These are phyloP conservation scores for Micropoecilia bifurca DNA, from an alignment of 2,797 vertebrate species.

Conservation along the genomic window DNA sequence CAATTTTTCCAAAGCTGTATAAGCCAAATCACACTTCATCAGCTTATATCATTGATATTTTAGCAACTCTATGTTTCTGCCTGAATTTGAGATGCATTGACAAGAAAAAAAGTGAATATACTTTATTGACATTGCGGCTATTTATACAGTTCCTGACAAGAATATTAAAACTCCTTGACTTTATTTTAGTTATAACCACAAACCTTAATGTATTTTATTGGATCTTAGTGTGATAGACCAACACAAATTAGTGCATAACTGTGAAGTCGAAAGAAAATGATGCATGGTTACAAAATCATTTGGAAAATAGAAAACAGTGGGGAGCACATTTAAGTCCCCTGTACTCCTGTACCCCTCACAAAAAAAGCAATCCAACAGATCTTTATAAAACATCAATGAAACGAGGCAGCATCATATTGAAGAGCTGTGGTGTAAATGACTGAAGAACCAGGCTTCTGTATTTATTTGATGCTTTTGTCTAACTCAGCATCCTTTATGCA, in stretches of 20 bases:
- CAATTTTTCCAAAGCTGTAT: not conserved
- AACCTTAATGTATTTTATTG: not conserved
- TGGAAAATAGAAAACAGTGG: not conserved
- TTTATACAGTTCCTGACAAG: not conserved
- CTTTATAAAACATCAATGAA: not conserved
- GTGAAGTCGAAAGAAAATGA: not conserved
- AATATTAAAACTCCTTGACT: not conserved
- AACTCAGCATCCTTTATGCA: not conserved
- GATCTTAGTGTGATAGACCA: not conserved
- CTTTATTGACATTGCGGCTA: not conserved
- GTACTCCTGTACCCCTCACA: not conserved
- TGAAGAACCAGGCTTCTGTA: not conserved
- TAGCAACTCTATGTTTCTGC: not conserved
- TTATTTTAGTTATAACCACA: not conserved
- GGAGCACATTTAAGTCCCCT: not conserved
- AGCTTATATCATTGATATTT: slow-evolving; percentile 1
- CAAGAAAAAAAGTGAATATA: not conserved
- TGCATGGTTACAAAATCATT: not conserved
- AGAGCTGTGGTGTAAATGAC: not conserved
- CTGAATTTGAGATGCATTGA: slow-evolving; percentile 23
- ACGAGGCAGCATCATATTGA: not conserved
- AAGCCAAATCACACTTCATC: slow-evolving; percentile 37
- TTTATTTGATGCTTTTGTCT: not conserved
- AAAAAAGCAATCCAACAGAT: not conserved
- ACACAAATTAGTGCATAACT: not conserved